A percentile compares a stretch with the other conserved stretches of the same genome.
Conservation (phyloP, 1,140 invertebrate species). For the Augochlora pura region DNA sequence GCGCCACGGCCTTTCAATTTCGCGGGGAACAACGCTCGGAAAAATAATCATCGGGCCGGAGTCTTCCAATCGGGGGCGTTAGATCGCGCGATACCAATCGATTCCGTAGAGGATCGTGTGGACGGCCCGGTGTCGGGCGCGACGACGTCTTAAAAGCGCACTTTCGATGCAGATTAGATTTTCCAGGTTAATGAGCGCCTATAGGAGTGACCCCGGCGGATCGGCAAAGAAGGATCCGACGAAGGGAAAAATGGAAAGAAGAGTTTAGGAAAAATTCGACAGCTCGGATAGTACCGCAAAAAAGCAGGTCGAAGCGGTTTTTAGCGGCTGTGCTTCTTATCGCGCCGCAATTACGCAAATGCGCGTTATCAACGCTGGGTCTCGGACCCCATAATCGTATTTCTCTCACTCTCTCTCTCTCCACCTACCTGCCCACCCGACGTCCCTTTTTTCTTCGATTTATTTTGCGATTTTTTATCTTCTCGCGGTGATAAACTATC, state of each 20-base stretch:
- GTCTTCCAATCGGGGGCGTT: background rate
- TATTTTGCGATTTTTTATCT: background rate
- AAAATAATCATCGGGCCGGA: background rate
- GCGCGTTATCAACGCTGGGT: slow-evolving; percentile 46
- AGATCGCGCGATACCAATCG: slow-evolving; percentile 28
- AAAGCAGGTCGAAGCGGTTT: slow-evolving; percentile 51
- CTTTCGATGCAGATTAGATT: slow-evolving; percentile 60
- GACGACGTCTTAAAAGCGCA: slow-evolving; percentile 40
- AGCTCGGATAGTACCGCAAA: slow-evolving; percentile 45
- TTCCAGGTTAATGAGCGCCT: slow-evolving; percentile 51
- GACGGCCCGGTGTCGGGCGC: background rate
- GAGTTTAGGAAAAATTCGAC: slow-evolving; percentile 45
- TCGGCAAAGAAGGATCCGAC: background rate
- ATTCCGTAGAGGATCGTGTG: background rate
- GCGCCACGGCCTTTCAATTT: slow-evolving; percentile 1
- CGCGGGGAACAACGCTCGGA: background rate
- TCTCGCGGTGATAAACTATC: background rate
- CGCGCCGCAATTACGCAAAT: slow-evolving; percentile 62
- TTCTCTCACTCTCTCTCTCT: background rate
- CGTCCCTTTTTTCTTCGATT: background rate
- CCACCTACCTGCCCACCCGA: too few species aligned
- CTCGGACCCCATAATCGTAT: background rate
- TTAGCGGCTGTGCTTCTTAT: slow-evolving; percentile 50
- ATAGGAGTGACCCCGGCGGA: slow-evolving; percentile 39
- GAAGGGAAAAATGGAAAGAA: slow-evolving; percentile 25